phyloP scores from a whole-genome alignment of 92 coral and sea anemone genomes.

The Epizoanthus rinbou region DNA sequence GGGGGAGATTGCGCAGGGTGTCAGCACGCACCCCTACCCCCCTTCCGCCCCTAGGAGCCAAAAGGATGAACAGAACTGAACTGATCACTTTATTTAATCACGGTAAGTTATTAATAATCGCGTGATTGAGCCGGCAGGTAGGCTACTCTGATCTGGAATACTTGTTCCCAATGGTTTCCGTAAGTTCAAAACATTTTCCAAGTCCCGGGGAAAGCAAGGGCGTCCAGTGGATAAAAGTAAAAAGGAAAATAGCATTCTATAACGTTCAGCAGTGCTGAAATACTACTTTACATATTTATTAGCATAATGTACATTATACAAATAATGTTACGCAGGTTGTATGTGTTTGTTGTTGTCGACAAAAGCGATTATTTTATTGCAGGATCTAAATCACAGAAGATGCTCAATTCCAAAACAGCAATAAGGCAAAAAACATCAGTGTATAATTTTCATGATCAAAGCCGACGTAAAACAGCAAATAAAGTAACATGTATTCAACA shows the following conservation, averaged over 20 bases:
- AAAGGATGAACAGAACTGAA: no score
- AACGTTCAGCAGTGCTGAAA: neutral
- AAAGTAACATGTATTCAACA: constrained; percentile 6
- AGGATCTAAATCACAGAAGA: constrained; percentile 14
- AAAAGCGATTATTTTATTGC: constrained; percentile 21
- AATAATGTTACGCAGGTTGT: neutral
- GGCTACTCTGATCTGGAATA: neutral
- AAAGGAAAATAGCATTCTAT: neutral
- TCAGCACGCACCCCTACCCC: no score
- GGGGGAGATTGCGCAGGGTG: no score
- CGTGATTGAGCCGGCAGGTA: neutral
- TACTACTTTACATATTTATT: neutral
- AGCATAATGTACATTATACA: neutral
- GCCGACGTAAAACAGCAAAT: constrained; percentile 18
- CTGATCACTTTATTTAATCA: no score
- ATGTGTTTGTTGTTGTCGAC: constrained; percentile 12
- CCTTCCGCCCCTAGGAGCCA: no score
- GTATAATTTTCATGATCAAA: neutral
- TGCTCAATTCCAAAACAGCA: neutral
- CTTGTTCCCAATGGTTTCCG: constrained; percentile 4
- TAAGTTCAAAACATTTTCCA: no score
- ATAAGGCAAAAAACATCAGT: neutral
- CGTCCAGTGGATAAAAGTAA: constrained; percentile 2
- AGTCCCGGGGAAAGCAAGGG: constrained; percentile 20
- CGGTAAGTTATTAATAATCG: no score